Percentiles rank a stretch among this genome's conserved stretches.
Evolutionary conservation across 1,140 invertebrate genomes (phyloP).

Genomic region (Neodiprion fabricii): DNA sequence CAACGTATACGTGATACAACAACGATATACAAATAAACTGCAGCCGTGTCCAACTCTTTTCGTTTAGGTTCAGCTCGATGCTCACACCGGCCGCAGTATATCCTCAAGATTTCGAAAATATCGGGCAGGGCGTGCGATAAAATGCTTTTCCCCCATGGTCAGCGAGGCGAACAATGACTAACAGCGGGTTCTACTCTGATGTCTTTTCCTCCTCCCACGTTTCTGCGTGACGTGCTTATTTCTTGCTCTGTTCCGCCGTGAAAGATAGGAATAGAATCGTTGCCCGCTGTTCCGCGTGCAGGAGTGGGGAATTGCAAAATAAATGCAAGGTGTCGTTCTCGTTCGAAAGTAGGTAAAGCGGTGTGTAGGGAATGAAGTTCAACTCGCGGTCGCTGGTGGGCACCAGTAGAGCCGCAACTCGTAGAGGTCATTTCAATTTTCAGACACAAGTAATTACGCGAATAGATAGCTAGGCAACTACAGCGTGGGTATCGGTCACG

Average conservation of each 20-base stretch:
- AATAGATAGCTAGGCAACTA: not conserved
- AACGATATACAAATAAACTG: too few relatives aligned
- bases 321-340: not conserved
- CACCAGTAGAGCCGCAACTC: too few relatives aligned
- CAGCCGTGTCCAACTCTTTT: too few relatives aligned
- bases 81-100: not conserved
- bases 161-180: not conserved
- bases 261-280: too few relatives aligned
- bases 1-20: too few relatives aligned
- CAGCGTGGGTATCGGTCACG: conserved; percentile 1
- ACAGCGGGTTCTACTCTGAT: not conserved
- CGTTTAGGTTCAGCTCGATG: too few relatives aligned
- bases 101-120: not conserved
- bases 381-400: too few relatives aligned
- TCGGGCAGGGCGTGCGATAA: not conserved
- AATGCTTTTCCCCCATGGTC: not conserved
- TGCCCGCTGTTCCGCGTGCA: too few relatives aligned
- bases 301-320: not conserved
- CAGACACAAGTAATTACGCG: not conserved
- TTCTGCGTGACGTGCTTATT: not conserved
- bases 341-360: not conserved
- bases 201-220: not conserved
- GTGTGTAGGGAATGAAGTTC: not conserved
- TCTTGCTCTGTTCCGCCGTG: too few relatives aligned
- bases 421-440: too few relatives aligned